A percentile compares a stretch with the other conserved stretches of the same genome.
Evolutionary conservation across 2,888 invertebrate genomes (phyloP).

Genomic region (Taenaris catops): DNA sequence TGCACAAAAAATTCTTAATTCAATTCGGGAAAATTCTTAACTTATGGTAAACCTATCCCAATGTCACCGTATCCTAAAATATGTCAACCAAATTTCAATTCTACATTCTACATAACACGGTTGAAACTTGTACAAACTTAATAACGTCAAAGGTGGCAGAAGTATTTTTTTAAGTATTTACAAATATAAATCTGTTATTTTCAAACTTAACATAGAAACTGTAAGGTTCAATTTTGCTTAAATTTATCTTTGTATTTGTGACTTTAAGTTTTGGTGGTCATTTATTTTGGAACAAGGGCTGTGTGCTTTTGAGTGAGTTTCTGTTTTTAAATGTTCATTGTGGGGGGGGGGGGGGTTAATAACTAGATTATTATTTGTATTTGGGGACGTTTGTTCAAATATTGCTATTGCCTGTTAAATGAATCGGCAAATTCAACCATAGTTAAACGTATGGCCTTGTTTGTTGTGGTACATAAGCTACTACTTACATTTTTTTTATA

Average conservation of each 20-base stretch:
- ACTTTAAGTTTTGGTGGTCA: slow-evolving; percentile 15
- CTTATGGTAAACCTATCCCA: no score
- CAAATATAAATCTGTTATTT: no score
- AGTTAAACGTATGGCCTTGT: slow-evolving; percentile 25
- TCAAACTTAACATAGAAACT: accelerated
- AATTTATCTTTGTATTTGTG: slow-evolving; percentile 11
- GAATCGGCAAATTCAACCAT: slow-evolving; percentile 37
- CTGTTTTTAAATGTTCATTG: slow-evolving; percentile 57
- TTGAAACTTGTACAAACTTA: no score
- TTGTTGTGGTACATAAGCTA: slow-evolving; percentile 14
- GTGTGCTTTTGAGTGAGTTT: slow-evolving; percentile 53
- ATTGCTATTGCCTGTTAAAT: slow-evolving; percentile 52
- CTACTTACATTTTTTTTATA: no score
- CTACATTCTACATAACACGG: no score
- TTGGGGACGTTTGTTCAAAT: slow-evolving; percentile 55
- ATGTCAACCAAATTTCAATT: no score
- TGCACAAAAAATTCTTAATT: no score
- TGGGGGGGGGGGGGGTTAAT: slow-evolving; percentile 36
- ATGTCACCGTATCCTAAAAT: no score
- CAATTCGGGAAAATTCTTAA: no score
- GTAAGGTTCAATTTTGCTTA: slow-evolving; percentile 27
- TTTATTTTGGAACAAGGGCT: slow-evolving; percentile 35
- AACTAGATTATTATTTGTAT: slow-evolving; percentile 60
- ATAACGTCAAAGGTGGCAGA: no score
- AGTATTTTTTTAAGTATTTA: no score